A percentile compares a stretch with the other conserved stretches of the same genome.
Evolutionary conservation across 2,888 invertebrate species (phyloP).

Genomic region (Odontocerum albicorne): DNA sequence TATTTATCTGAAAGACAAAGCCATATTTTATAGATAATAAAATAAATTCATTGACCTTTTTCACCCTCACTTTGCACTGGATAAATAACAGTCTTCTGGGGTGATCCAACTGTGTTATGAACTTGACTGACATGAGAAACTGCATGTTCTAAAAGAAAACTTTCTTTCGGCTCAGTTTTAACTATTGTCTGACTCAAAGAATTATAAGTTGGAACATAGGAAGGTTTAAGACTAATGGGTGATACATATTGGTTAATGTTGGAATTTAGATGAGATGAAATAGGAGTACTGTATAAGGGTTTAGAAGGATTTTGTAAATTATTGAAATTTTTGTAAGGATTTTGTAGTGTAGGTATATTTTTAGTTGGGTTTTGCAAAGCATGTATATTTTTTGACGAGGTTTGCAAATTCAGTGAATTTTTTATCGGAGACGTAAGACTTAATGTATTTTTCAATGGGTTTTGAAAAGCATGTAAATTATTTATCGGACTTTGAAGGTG

Average conservation of each 20-base stretch:
- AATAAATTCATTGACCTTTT: conserved; percentile 29
- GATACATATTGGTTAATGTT: background rate
- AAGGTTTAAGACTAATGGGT: background rate
- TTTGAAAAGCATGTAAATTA: background rate
- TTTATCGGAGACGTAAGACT: background rate
- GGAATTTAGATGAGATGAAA: too few relatives aligned
- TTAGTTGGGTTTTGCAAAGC: background rate
- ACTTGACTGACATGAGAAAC: conserved; percentile 23
- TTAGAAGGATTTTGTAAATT: background rate
- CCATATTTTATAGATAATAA: conserved; percentile 1
- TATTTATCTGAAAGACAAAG: background rate
- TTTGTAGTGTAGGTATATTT: background rate
- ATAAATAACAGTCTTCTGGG: conserved; percentile 44
- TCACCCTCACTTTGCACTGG: conserved; percentile 35
- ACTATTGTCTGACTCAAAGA: background rate
- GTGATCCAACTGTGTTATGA: conserved; percentile 1
- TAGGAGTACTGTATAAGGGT: too few relatives aligned
- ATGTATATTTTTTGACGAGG: background rate
- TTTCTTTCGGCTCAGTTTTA: background rate
- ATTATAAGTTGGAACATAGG: background rate
- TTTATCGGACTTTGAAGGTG: background rate
- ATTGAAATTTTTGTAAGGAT: background rate
- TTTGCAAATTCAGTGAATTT: background rate
- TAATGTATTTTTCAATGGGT: background rate
- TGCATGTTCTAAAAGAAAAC: conserved; percentile 22